Percentiles rank a stretch among this genome's conserved stretches.
These are phyloP conservation scores for Vicugna pacos DNA, from an alignment of 2,113 vertebrate species.

Conservation along the genomic window DNA sequence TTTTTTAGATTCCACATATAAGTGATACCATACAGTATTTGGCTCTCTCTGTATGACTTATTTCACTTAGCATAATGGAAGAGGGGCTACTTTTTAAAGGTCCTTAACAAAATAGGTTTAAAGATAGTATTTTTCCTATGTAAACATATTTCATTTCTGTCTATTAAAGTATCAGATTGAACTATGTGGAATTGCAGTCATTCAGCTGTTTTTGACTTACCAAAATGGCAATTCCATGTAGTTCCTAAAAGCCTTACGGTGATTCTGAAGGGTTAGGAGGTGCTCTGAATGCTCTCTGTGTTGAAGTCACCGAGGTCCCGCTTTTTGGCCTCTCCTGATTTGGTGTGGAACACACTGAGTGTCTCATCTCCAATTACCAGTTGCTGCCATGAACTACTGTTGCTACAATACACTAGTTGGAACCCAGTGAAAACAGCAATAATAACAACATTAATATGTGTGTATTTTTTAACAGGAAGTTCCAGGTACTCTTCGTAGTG, in stretches of 20 bases:
- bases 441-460: background rate
- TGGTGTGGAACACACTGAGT: background rate
- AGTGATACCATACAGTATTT: no score
- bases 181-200: background rate
- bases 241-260: background rate
- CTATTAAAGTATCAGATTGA: background rate
- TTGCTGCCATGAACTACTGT: background rate
- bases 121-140: background rate
- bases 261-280: background rate
- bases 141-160: background rate
- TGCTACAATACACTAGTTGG: background rate
- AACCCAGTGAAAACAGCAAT: background rate
- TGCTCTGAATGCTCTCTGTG: background rate
- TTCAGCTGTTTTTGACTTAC: background rate
- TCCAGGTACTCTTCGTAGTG: background rate
- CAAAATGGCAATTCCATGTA: background rate
- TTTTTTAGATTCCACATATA: no score
- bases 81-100: background rate
- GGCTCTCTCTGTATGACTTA: no score
- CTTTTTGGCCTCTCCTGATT: background rate
- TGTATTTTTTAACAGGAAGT: background rate
- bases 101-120: background rate
- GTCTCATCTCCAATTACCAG: background rate
- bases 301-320: background rate
- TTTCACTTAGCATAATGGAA: no score